Evolutionary conservation across 2,888 invertebrate genomes (phyloP), one percentile per base, ranked within the genome.

Genomic region (Stenurella melanura): DNA sequence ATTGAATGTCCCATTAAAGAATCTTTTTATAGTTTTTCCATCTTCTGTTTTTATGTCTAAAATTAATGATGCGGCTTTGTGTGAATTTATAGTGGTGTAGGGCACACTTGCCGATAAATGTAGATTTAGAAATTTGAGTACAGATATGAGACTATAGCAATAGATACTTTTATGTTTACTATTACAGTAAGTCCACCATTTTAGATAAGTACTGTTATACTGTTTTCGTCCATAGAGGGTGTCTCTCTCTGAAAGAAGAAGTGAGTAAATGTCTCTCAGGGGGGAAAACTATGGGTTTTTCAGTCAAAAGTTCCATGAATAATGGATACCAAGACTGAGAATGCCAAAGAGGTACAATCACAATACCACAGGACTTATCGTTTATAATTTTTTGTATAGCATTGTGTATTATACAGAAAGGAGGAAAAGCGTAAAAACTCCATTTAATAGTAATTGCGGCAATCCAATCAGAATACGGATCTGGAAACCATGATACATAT

Each of bases 311-410:
- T 67, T n/a, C n/a, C n/a, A n/a, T n/a, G n/a, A n/a, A n/a, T n/a
- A n/a, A n/a, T n/a, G n/a, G n/a, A n/a, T 78, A 87, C 86, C 85
- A 87, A 0, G 84, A 82, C 12, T 61, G 61, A 0, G 1, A n/a
- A 9, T 26, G 1, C 61, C 61, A 61, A 21, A 9, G 6, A 0
- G 84, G 86, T 11, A 85, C 84, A 2, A 87, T 83, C 11, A 87
- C 60, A 34, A 87, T 84, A 1, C 85, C 86, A 21, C 68, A 70
- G 3, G 86, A 84, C 61, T 78, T 80, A 42, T 88, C 85, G 1
- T 60, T 38, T 17, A 78, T 79, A 50, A 88, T 86, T 78, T 87
- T 87, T 64, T 80, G 71, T 19, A 88, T 19, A 0, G 78, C 75
- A 77, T 74, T 84, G 30, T 83, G 64, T 30, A 87, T 80, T 3